These are phyloP conservation scores for Hemaris fuciformis DNA, from an alignment of 2,888 invertebrate genomes.

Conservation along the genomic window DNA sequence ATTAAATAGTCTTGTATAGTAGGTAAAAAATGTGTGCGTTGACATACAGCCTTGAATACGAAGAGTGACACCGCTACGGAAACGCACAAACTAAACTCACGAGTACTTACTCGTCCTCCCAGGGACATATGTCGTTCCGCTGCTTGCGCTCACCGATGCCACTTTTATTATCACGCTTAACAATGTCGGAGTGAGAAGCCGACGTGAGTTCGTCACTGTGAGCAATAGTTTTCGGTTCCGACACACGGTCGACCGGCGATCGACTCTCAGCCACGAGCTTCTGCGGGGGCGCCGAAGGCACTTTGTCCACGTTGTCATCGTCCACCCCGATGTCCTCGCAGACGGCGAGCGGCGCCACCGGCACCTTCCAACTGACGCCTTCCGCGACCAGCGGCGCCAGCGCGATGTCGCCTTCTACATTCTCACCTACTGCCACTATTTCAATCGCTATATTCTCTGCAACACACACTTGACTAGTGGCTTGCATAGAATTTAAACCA, in stretches of 20 bases:
- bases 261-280: conserved; percentile 52
- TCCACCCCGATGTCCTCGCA: conserved; percentile 86
- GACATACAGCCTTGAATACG: neutral
- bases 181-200: conserved; percentile 69
- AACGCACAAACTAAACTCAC: conserved; percentile 42
- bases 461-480: conserved; percentile 19
- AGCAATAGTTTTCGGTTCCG: conserved; percentile 64
- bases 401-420: neutral
- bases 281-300: conserved; percentile 67
- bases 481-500: conserved; percentile 19
- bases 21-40: neutral
- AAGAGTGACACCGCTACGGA: neutral
- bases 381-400: conserved; percentile 10
- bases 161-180: conserved; percentile 68
- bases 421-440: neutral
- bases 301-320: conserved; percentile 83
- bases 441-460: conserved; percentile 11
- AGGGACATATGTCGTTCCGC: conserved; percentile 94
- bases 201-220: conserved; percentile 69
- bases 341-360: conserved; percentile 85
- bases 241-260: conserved; percentile 49
- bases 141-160: conserved; percentile 68
- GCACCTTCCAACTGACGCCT: conserved; percentile 39
- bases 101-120: conserved; percentile 96
- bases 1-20: neutral